Percentiles rank a stretch among this genome's conserved stretches.
Conservation (phyloP, 2,797 vertebrate species). For the Phalanger gymnotis region DNA sequence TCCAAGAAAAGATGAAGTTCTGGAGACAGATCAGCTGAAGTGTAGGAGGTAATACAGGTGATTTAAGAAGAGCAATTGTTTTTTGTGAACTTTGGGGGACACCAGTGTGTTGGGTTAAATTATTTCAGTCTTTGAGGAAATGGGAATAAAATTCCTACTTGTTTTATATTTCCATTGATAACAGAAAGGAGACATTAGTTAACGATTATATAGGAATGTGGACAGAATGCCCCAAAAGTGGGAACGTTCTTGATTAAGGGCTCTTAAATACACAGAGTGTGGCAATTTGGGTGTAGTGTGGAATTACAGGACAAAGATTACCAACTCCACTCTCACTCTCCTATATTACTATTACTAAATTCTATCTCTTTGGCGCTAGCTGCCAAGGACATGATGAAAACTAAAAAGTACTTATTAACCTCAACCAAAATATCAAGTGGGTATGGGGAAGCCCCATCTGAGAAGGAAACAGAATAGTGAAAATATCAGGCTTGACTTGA, state of each 20-base stretch:
- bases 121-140: neutral
- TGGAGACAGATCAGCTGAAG: neutral
- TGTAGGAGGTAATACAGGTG: neutral
- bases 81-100: neutral
- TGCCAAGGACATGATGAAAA: neutral
- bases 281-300: neutral
- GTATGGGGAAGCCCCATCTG: neutral
- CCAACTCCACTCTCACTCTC: neutral
- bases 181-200: neutral
- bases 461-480: neutral
- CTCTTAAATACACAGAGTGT: neutral
- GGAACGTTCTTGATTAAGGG: neutral
- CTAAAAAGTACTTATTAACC: neutral
- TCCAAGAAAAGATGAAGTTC: neutral
- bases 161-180: neutral
- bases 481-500: neutral
- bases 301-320: neutral
- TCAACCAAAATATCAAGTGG: neutral
- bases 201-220: neutral
- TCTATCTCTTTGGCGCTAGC: neutral
- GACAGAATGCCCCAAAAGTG: neutral
- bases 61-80: neutral
- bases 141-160: neutral
- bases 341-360: neutral
- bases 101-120: neutral